Conservation (phyloP, 2,797 vertebrate genomes). For the Rhadinocentrus ornatus region DNA sequence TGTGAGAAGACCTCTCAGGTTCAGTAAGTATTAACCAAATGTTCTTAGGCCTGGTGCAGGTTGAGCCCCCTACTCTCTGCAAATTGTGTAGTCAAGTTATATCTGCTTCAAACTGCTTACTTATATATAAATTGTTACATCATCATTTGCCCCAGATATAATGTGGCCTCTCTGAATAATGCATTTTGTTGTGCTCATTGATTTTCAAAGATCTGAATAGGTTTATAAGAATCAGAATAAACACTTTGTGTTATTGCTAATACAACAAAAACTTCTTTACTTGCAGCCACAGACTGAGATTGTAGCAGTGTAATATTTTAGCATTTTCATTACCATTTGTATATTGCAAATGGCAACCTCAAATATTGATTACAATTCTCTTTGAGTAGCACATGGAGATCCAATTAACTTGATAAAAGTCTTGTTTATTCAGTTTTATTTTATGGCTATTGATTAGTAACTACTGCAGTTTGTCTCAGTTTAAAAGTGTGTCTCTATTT, state of each 20-base stretch:
- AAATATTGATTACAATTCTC: constrained; percentile 32
- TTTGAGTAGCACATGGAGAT: constrained; percentile 30
- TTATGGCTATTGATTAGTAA: constrained; percentile 44
- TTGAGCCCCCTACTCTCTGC: constrained; percentile 37
- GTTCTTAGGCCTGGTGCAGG: constrained; percentile 40
- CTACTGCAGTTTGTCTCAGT: constrained; percentile 31
- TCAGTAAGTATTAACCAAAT: constrained; percentile 64
- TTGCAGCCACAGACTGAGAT: constrained; percentile 30
- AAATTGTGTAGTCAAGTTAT: constrained; percentile 34
- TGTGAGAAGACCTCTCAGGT: constrained; percentile 59
- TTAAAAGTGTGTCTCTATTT: constrained; percentile 23
- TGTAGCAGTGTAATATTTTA: constrained; percentile 28
- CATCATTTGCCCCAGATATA: constrained; percentile 18
- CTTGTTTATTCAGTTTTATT: constrained; percentile 45
- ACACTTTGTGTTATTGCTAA: constrained; percentile 12
- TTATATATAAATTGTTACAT: constrained; percentile 10
- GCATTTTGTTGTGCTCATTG: constrained; percentile 14
- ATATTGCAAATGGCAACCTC: constrained; percentile 29
- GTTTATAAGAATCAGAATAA: constrained; percentile 25
- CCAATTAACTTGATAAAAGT: constrained; percentile 51
- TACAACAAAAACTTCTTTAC: constrained; percentile 34
- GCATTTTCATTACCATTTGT: constrained; percentile 42
- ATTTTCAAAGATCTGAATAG: constrained; percentile 17
- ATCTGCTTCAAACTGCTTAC: constrained; percentile 27
- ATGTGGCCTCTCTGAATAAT: constrained; percentile 20